A percentile compares a stretch with the other conserved stretches of the same genome.
phyloP scores from a whole-genome alignment of 2,888 invertebrate genomes.

The Drosophila mercatorum region DNA sequence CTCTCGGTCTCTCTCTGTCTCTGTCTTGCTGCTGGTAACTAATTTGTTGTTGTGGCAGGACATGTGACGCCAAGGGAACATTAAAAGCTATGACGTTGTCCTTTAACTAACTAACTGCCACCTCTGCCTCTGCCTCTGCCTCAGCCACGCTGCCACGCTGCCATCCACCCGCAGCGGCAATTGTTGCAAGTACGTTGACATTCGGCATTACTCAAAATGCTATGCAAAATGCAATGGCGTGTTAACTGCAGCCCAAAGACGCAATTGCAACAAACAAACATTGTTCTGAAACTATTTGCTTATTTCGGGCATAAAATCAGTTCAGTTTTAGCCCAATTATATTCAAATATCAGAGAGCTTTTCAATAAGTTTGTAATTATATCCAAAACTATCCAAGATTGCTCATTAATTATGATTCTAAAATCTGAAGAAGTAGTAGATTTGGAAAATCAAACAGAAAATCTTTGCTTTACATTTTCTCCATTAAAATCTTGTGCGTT shows the following conservation, averaged over 20 bases:
- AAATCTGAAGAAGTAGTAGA: too few relatives aligned
- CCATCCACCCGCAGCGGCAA: slow-evolving; percentile 12
- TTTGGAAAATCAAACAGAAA: too few relatives aligned
- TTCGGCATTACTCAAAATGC: slow-evolving; percentile 78
- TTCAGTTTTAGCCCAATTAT: not conserved
- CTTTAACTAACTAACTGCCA: slow-evolving; percentile 60
- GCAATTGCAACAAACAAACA: slow-evolving; percentile 2
- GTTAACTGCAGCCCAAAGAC: slow-evolving; percentile 29
- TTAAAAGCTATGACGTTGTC: slow-evolving; percentile 48
- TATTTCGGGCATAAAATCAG: too few relatives aligned
- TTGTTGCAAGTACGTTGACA: slow-evolving; percentile 72
- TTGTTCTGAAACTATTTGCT: slow-evolving; percentile 40
- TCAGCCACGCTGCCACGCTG: not conserved
- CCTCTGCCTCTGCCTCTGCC: slow-evolving; percentile 14
- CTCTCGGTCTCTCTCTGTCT: not conserved
- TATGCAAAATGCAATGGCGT: slow-evolving; percentile 73
- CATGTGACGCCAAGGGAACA: slow-evolving; percentile 59
- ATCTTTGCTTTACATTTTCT: too few relatives aligned
- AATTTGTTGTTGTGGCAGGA: slow-evolving; percentile 72
- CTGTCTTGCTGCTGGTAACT: slow-evolving; percentile 19
- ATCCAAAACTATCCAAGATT: too few relatives aligned
- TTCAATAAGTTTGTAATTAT: too few relatives aligned
- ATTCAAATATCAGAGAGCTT: too few relatives aligned
- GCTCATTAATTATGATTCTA: too few relatives aligned
- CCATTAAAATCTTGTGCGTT: too few relatives aligned